phyloP scores from a whole-genome alignment of 2,113 vertebrate species.

The Calidris pygmaea region DNA sequence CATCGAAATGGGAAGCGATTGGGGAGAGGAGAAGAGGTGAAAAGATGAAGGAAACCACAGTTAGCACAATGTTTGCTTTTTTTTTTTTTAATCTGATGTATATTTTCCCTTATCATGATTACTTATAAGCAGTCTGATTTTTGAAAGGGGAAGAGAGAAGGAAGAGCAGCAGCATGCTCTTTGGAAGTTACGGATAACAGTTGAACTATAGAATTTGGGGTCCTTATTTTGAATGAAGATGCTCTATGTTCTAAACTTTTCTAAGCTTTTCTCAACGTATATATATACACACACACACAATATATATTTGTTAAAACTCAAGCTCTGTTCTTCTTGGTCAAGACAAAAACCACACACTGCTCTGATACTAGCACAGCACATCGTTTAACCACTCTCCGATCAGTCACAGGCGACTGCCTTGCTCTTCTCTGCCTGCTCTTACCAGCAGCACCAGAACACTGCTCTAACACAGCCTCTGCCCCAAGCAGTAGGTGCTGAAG shows the following conservation, averaged over 20 bases:
- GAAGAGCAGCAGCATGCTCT: constrained; percentile 57
- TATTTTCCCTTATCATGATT: not conserved
- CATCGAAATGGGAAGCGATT: constrained; percentile 6
- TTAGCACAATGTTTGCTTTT: constrained; percentile 52
- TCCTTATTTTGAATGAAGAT: not conserved
- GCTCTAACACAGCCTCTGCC: constrained; percentile 44
- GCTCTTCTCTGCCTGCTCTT: constrained; percentile 43
- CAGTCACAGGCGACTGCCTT: not conserved
- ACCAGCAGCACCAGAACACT: constrained; percentile 45
- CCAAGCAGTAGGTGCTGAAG: constrained; percentile 41
- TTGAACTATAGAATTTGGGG: not conserved
- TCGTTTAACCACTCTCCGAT: not conserved
- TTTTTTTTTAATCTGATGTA: not conserved
- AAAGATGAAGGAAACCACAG: constrained; percentile 65
- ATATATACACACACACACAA: not conserved
- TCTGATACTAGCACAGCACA: not conserved
- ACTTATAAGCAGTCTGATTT: not conserved
- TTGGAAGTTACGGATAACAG: not conserved
- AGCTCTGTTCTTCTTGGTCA: not conserved
- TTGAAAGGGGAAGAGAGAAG: not conserved
- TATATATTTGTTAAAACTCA: not conserved
- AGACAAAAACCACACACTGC: not conserved
- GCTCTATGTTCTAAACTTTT: not conserved
- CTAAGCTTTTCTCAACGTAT: not conserved
- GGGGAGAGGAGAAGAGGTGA: constrained; percentile 46